Evolutionary conservation across 2,888 invertebrate species (phyloP).

Genomic region (Cosmopolites sordidus): DNA sequence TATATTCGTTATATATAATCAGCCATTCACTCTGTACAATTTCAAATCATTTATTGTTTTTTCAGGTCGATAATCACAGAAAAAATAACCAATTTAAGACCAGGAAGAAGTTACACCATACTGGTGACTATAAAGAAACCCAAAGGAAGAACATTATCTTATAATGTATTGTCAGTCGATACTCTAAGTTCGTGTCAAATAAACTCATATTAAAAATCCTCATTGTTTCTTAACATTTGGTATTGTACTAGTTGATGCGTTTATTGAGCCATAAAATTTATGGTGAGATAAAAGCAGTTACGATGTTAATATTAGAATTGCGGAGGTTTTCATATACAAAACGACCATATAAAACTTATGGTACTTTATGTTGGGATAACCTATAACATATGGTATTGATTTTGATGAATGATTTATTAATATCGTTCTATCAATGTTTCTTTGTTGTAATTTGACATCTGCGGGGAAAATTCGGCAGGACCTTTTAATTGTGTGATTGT

Average conservation of each 20-base stretch:
- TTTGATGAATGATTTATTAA: not conserved
- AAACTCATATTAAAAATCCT: not conserved
- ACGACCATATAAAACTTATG: too few relatives aligned
- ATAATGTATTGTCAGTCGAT: conserved; percentile 52
- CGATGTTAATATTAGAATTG: too few relatives aligned
- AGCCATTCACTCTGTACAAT: too few relatives aligned
- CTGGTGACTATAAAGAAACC: conserved; percentile 57
- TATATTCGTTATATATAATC: too few relatives aligned
- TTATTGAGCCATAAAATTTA: not conserved
- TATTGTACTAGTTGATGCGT: not conserved
- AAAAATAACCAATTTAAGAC: conserved; percentile 50
- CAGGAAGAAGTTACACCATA: conserved; percentile 54
- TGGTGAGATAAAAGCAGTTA: not conserved
- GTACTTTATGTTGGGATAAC: too few relatives aligned
- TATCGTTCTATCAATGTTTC: not conserved
- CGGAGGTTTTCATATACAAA: too few relatives aligned
- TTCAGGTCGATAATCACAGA: conserved; percentile 52
- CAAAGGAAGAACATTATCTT: conserved; percentile 55
- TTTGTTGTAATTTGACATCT: conserved; percentile 17
- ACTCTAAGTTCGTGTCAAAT: conserved; percentile 43
- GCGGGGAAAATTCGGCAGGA: conserved; percentile 10
- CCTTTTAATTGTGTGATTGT: not conserved
- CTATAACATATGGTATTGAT: too few relatives aligned
- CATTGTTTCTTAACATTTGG: not conserved
- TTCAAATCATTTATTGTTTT: too few relatives aligned